phyloP scores from a whole-genome alignment of 2,888 invertebrate species.

The Torymus auratus region DNA sequence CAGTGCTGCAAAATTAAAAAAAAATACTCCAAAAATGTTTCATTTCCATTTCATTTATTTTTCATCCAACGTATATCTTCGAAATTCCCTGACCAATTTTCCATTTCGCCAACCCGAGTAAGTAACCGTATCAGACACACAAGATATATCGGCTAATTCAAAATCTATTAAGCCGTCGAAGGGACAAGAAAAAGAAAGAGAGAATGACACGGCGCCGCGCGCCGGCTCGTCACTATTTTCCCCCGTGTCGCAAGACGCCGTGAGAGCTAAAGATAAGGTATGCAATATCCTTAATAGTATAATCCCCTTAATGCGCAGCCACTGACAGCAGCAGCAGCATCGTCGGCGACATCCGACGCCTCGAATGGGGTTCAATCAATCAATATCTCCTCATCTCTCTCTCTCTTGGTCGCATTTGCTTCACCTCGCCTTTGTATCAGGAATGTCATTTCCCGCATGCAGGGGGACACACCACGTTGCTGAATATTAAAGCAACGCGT shows the following conservation, averaged over 20 bases:
- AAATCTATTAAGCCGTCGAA: not conserved
- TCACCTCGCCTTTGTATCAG: not conserved
- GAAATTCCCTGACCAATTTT: too few species aligned
- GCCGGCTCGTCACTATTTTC: not conserved
- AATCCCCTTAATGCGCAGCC: slow-evolving; percentile 1
- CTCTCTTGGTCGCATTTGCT: not conserved
- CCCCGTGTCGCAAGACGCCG: not conserved
- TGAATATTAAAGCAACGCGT: slow-evolving; percentile 36
- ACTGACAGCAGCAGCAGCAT: too few species aligned
- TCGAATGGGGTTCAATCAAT: slow-evolving; percentile 20
- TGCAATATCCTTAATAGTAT: slow-evolving; percentile 16
- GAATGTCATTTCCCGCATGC: slow-evolving; percentile 12
- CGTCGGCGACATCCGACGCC: not conserved
- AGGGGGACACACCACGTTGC: not conserved
- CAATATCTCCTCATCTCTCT: slow-evolving; percentile 14
- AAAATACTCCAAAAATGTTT: too few species aligned
- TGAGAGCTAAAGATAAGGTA: not conserved
- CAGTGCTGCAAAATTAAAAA: too few species aligned
- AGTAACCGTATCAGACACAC: too few species aligned
- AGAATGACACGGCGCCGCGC: too few species aligned
- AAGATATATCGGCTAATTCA: too few species aligned
- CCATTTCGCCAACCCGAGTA: too few species aligned
- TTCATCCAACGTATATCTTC: too few species aligned
- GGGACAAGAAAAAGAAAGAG: not conserved
- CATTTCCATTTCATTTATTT: too few species aligned